phyloP scores from a whole-genome alignment of 2,888 invertebrate genomes.

The Glomeris marginata region DNA sequence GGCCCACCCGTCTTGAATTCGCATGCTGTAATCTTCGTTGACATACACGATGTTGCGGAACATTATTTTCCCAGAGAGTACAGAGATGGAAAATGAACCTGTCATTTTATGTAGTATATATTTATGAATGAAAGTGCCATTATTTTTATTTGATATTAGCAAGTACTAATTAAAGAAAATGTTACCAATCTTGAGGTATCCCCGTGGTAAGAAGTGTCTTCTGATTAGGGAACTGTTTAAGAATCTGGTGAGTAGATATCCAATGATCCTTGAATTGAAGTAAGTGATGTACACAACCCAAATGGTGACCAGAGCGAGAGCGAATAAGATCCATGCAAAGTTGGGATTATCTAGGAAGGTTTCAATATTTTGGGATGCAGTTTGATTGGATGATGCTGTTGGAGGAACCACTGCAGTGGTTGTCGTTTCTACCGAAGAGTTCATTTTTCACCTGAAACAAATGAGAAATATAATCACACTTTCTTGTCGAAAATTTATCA shows the following conservation, averaged over 20 bases:
- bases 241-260: conserved; percentile 73
- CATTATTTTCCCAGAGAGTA: conserved; percentile 97
- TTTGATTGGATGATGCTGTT: too few species aligned
- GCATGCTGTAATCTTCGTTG: conserved; percentile 79
- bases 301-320: conserved; percentile 62
- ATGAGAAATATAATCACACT: too few species aligned
- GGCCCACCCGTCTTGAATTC: conserved; percentile 91
- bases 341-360: conserved; percentile 30
- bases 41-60: conserved; percentile 89
- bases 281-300: conserved; percentile 92
- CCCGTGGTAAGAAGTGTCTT: conserved; percentile 65
- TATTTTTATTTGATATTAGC: neutral
- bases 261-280: conserved; percentile 84
- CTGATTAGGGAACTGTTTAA: conserved; percentile 40
- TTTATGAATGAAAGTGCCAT: too few species aligned
- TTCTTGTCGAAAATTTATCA: too few species aligned
- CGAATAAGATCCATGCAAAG: conserved; percentile 57
- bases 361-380: too few species aligned
- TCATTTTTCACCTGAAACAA: too few species aligned
- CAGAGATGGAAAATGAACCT: conserved; percentile 90
- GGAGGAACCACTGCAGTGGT: too few species aligned
- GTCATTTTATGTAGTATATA: conserved; percentile 24
- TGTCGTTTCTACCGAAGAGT: too few species aligned
- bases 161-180: neutral
- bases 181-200: conserved; percentile 62